Base-by-base conservation (phyloP, 2,888 invertebrate genomes). In the Masnerella sp. region DNA sequence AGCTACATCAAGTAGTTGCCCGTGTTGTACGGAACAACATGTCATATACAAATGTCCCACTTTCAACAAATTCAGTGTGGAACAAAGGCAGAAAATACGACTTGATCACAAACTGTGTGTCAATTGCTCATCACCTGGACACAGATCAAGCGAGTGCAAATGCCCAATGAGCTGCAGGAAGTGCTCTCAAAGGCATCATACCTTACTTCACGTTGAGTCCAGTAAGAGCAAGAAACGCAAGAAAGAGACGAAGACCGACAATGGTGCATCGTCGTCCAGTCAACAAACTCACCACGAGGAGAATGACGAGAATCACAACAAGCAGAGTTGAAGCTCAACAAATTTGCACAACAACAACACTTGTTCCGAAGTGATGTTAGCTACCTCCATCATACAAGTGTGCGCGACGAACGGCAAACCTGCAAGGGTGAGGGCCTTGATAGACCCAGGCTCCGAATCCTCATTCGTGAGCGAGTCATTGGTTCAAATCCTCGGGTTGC, bases 361-460 rank as follows among this genome's bases (percentile, higher is more conserved):
- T 14, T 2, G 8, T 30, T 43, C 43, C 2, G 56, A 38, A 8
- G 54, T 56, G 8, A 17, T 65, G 43, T 20, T 68, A 5, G 58
- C 58, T 0, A 59, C 51, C 1, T 58, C 67, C 7, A 4, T 34
- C 0, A 47, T 68, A 5, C 8, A 12, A 4, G 9, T 65, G 5
- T 5, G 18, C 8, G 36, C 47, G 1, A 43, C 47, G 5, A 12
- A 25, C 36, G 56, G 65, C 14, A 9, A 12, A 11, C 14, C 43
- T 20, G 20, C 36, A 5, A 14, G 36, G 5, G 45, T 52, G 5
- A 22, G 72, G 9, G 72, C 72, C 1, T 9, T 73, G 1, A 12
- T 68, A 2, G 73, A 73, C 30, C 42, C 47, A 1, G 67, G 62
- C 9, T 45, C 68, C 0, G 62, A 68, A 11, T 54, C 59, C 0